Evolutionary conservation across 2,888 invertebrate genomes (phyloP), one percentile per base, ranked within the genome.

Genomic region (Plebejus melissa): DNA sequence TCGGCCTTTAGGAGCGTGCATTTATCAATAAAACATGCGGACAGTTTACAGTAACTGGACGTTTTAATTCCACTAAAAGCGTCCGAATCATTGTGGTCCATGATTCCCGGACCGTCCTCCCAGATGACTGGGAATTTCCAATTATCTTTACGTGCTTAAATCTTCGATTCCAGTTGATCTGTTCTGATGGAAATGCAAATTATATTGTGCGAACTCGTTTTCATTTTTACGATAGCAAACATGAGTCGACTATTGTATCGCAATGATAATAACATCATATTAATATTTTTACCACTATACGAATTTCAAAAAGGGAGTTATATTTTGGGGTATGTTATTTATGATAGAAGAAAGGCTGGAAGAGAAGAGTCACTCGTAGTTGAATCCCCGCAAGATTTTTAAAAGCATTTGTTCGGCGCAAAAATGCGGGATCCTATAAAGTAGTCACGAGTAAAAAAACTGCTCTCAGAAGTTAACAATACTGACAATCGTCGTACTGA

Each of bases 51-150:
- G 75, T 71, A 70, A 74, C 76, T 71, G 79, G 79, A 76, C 79
- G 75, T 77, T 92, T 90, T 91, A 90, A 93, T 93, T 90, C 84
- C 85, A 82, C 87, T 92, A 91, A 93, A 92, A 92, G 92, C 91
- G 85, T 86, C 85, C 85, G 87, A 88, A 88, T 88, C 89, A 89
- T 89, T 91, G 90, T 86, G 89, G 89, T 85, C 83, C 85, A 85
- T 88, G 86, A 89, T 89, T 87, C 86, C 84, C 85, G 86, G 86
- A 83, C 82, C 82, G 80, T 69, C 69, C 74, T 79, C 78, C 78
- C 80, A 77, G 77, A 79, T 79, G 78, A 69, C 70, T 75, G 74
- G 58, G 38, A 36, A 74, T 70, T 60, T 74, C 9, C 69, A 72
- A 72, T 72, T 72, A 72, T 54, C 72, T 72, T 72, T 36, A 32